Base-by-base conservation (phyloP, 2,113 vertebrate species). In the Ceyx melanurus region DNA sequence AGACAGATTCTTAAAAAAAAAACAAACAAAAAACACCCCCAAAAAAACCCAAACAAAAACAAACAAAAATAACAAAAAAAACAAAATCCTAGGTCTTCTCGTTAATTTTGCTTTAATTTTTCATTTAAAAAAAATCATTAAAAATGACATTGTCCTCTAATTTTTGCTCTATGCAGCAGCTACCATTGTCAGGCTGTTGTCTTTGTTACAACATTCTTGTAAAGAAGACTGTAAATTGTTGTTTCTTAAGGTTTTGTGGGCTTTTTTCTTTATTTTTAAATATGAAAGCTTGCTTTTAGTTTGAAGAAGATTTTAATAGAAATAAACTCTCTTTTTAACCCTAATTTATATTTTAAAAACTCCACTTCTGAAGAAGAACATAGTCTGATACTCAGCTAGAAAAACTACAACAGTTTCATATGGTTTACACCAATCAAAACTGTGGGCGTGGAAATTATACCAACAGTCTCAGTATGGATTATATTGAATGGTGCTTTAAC, bases 71-170 rank as follows among this genome's bases (percentile, higher is more conserved):
- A 33, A 33, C 33, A 33, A 33, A 33, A 50, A 4, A 21, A 42
- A 9, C 8, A n/a, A 22, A 22, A 37, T 29, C 45, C 9, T 46
- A 53, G 23, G 50, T 82, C 31, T 70, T 46, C 54, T 79, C 0
- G 0, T 95, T 60, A 94, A 91, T 89, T 97, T 95, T 95, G 67
- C 82, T 86, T 94, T 95, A 89, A 86, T 91, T 90, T 35, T 87
- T 94, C 29, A 67, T 92, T 96, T 54, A 2, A 45, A 84, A 96
- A 95, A 96, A 95, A 84, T 94, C 68, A 96, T 96, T 95, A 91
- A 85, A 90, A 94, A 95, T 91, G 75, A 94, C 82, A 93, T 86
- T 94, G 92, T 94, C 80, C 56, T 95, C 77, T 92, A 95, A 84
- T 92, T 96, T 92, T 90, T 90, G 58, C n/a, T 92, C 76, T 82